These are phyloP conservation scores for Drosophila demipolita DNA, from an alignment of 2,888 invertebrate genomes.

Conservation along the genomic window DNA sequence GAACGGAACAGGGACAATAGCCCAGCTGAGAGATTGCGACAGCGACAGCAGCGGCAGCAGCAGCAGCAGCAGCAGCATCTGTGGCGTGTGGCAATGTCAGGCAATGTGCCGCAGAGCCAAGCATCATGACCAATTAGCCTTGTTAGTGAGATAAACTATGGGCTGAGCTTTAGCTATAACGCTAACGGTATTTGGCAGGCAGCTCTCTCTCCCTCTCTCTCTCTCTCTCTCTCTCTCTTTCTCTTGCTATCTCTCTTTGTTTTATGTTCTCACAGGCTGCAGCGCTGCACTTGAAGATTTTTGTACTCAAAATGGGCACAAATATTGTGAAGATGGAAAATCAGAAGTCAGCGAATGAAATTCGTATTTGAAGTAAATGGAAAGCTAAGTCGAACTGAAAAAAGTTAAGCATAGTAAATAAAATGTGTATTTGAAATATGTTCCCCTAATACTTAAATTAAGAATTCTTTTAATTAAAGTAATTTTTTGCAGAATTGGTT, in stretches of 20 bases:
- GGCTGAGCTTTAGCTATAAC: slow-evolving; percentile 52
- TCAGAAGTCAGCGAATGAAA: not conserved
- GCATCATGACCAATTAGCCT: slow-evolving; percentile 82
- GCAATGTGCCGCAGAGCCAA: slow-evolving; percentile 50
- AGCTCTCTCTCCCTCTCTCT: slow-evolving; percentile 9
- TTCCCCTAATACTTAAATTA: not conserved
- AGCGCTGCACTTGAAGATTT: slow-evolving; percentile 11
- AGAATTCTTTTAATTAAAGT: not conserved
- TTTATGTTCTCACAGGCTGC: not conserved
- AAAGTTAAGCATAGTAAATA: not conserved
- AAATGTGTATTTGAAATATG: not conserved
- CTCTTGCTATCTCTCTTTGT: slow-evolving; percentile 1
- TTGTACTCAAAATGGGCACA: not conserved
- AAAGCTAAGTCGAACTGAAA: not conserved
- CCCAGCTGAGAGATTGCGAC: slow-evolving; percentile 22
- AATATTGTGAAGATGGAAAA: not conserved
- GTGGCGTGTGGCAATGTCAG: slow-evolving; percentile 66
- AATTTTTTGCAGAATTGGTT: not conserved
- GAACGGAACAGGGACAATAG: slow-evolving; percentile 12
- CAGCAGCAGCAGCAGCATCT: slow-evolving; percentile 24
- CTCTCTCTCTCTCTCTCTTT: not conserved
- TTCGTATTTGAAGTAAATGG: not conserved
- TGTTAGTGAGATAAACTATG: slow-evolving; percentile 79
- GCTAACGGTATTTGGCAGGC: slow-evolving; percentile 66
- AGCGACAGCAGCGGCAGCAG: slow-evolving; percentile 21